Conservation (phyloP, 2,797 vertebrate genomes). For the Steatocranus sp. region DNA sequence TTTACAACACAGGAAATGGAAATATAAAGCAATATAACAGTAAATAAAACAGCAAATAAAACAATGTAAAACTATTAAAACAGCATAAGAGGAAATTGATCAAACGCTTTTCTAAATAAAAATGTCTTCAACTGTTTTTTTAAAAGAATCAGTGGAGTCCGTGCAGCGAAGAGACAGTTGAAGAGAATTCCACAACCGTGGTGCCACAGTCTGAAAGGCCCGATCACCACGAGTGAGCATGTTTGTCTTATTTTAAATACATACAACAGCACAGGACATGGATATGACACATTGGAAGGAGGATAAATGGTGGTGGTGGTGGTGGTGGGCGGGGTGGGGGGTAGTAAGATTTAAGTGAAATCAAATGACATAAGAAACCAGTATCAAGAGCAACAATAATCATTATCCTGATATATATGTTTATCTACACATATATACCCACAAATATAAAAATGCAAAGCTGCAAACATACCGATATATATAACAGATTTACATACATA, state of each 20-base stretch:
- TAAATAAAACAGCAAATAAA: not conserved
- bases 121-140: not conserved
- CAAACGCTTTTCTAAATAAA: not conserved
- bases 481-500: not conserved
- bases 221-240: not conserved
- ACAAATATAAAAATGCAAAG: not conserved
- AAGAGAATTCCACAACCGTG: not conserved
- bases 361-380: not conserved
- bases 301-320: not conserved
- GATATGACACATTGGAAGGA: not conserved
- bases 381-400: not conserved
- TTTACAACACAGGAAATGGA: not conserved
- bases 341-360: not conserved
- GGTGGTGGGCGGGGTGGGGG: no score
- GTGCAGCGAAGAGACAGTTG: fast-evolving
- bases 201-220: not conserved
- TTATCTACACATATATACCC: not conserved
- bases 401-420: not conserved
- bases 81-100: not conserved
- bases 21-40: not conserved
- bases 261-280: not conserved
- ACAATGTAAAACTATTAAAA: not conserved
- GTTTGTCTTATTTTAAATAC: not conserved
- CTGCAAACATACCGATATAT: not conserved
- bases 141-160: not conserved